Evolutionary conservation across 2,888 invertebrate species (phyloP), one percentile per base, ranked within the genome.

Genomic region (Sphaeridia pumilis): DNA sequence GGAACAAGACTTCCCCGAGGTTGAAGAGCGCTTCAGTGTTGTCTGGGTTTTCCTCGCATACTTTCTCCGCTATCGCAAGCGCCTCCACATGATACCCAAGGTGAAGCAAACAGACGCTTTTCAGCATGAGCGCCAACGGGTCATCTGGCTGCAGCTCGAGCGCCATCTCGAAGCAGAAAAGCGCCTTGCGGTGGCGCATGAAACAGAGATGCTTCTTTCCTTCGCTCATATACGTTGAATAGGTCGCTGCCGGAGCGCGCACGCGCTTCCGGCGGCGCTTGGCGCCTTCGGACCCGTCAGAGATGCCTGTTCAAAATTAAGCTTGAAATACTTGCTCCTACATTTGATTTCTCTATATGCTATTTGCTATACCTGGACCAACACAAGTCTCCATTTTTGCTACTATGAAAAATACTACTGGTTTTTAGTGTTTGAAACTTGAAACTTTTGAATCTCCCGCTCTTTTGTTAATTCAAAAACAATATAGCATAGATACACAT

Each of bases 101-200:
- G 25, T 48, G 41, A 42, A 53, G 24, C 43, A 31, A 26, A 26
- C 53, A 53, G n/a, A 43, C 28, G 46, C 53, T 53, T n/a, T 42
- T 28, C 17, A 41, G 41, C 4, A 46, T 47, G n/a, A 53, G 42
- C 4, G 53, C 53, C 17, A 47, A 21, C 21, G 41, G 41, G 17
- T 53, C 47, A n/a, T 47, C 25, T 17, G 31, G 4, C 14, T 34
- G 22, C 7, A 47, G 10, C 17, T 53, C 53, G 4, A 53, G 31
- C 1, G 53, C 53, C 20, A 26, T 10, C 14, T 51, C 49, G 34
- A 49, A 42, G 28, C 43, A 49, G 24, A 4, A 26, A 24, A 28
- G 42, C 3, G 43, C 49, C 17, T 22, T 42, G 4, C 49, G 27
- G 31, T 49, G 28, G 7, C 25, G 2, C 49, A 49, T 49, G 20